phyloP scores from a whole-genome alignment of 2,888 invertebrate genomes.

The Habroteleia sp. region DNA sequence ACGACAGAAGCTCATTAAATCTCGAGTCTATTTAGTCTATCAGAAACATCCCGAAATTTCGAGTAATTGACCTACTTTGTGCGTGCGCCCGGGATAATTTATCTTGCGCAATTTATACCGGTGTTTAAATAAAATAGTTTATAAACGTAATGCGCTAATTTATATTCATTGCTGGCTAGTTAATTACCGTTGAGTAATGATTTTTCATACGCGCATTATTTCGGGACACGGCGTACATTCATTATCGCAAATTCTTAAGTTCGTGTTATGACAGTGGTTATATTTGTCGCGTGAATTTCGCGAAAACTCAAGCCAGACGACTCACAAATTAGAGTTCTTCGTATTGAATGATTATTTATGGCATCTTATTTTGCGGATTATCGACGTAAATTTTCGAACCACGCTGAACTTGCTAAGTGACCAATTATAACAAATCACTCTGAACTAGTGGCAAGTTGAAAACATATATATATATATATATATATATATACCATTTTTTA shows the following conservation, averaged over 20 bases:
- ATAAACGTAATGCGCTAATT: conserved; percentile 56
- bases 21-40: conserved; percentile 63
- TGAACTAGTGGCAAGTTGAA: too few species aligned
- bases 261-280: conserved; percentile 46
- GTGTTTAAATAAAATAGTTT: conserved; percentile 55
- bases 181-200: conserved; percentile 56
- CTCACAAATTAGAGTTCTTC: conserved; percentile 9
- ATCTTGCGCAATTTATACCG: conserved; percentile 58
- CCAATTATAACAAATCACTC: too few species aligned
- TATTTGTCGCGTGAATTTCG: conserved; percentile 39
- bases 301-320: neutral
- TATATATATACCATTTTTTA: too few species aligned
- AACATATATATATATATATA: too few species aligned
- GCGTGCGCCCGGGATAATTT: conserved; percentile 44
- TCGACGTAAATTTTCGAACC: too few species aligned
- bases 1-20: conserved; percentile 66
- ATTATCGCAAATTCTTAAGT: conserved; percentile 35
- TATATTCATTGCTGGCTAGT: conserved; percentile 55
- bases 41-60: conserved; percentile 65
- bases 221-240: conserved; percentile 25
- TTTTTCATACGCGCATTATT: conserved; percentile 59
- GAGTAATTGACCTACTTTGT: conserved; percentile 61
- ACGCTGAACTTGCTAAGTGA: too few species aligned
- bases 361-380: conserved; percentile 3
- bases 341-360: conserved; percentile 29